Base-by-base conservation (phyloP, 2,888 invertebrate species). In the Harmothoe impar region DNA sequence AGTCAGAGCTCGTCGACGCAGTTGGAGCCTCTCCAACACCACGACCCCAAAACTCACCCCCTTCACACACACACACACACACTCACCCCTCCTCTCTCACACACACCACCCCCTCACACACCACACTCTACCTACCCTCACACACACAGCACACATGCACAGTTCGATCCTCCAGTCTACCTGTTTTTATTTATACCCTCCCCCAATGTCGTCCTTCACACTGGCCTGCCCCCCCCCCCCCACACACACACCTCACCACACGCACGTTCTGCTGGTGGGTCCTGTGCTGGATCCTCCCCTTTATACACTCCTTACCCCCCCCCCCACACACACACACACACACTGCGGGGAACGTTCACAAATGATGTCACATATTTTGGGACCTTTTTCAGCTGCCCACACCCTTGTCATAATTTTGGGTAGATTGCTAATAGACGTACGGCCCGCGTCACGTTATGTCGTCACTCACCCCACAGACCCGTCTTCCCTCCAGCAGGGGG, bases 41-140 rank as follows among this genome's bases (percentile, higher is more conserved):
- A 35, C 84, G 84, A 51, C 84, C 84, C 84, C 84, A 84, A 84
- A 35, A 84, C 84, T 25, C 84, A 31, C 35, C 84, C 84, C 23
- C 84, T 31, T 7, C 31, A 20, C 81, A 20, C 81, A 35, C n/a
- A n/a, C n/a, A n/a, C n/a, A n/a, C 17, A 81, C 81, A 81, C 23
- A 1, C 43, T 84, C 15, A 15, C 84, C 35, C 3, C 43, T 10
- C 43, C 72, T 29, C 72, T 25, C n/a, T 15, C 72, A 72, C 29
- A 25, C 17, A 20, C 23, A 62, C 62, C 3, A 25, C 5, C n/a
- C 78, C 1, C 1, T 23, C 1, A 29, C 78, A 20, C n/a, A n/a
- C 78, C 31, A 1, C 31, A 29, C 31, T 78, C 1, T 29, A 35
- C 5, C 78, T 33, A 84, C 84, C 51, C 84, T 35, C 12, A 43